Base-by-base conservation (phyloP, 2,888 invertebrate species). In the Mythimna loreyi region DNA sequence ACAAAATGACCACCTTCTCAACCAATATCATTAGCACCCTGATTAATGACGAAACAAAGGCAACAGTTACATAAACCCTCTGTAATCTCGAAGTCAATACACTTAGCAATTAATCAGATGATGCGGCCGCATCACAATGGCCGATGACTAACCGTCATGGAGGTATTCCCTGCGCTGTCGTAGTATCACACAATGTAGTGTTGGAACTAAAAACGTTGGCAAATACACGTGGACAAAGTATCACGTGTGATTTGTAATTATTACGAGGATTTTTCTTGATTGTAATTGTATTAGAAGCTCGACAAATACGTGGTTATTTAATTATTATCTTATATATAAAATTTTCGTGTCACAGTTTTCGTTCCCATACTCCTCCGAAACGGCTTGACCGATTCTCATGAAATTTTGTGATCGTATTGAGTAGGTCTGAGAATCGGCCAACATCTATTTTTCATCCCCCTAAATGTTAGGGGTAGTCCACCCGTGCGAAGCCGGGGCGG, bases 121-220 rank as follows among this genome's bases (percentile, higher is more conserved):
- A 60, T 60, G 11, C 25, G 30, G 13, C 21, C 30, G 47, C 13
- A 0, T n/a, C 2, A 45, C 21, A 45, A 59, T 67, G 59, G 72
- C 55, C 21, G 36, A 59, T 67, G 59, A 72, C 55, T 50, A 72
- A 50, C 11, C 4, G 21, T 30, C 50, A 47, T 21, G 28, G n/a
- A 72, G 72, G 72, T 72, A 72, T 73, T 72, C 72, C 72, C 73
- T 73, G 67, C 1, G 3, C 7, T 73, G 59, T 55, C 50, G 50
- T 45, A 56, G 67, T 19, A 13, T 28, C 2, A 28, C 13, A 50
- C 50, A 60, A 50, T 56, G 30, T 3, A 40, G 21, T 13, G 67
- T 72, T 67, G 56, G 60, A 72, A 57, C 9, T 11, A 45, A 36
- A 56, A 56, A 61, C 67, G 72, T 57, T 25, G 50, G 13, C 36